Evolutionary conservation across 2,797 vertebrate genomes (phyloP).

Genomic region (Euphonia xanthogaster): DNA sequence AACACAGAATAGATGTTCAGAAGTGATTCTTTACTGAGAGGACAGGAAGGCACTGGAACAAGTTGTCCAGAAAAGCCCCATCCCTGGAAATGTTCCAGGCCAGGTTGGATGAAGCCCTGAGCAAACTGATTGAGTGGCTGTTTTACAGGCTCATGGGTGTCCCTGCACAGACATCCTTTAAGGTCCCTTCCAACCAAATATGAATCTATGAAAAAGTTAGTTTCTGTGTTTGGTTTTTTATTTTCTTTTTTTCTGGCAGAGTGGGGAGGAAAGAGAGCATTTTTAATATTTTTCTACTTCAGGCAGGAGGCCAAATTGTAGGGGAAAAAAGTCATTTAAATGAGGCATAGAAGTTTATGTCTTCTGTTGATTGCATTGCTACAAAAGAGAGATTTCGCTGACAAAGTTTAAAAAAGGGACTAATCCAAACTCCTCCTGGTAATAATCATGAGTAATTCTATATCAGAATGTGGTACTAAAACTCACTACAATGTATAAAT

Average conservation of each 20-base stretch:
- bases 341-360: background rate
- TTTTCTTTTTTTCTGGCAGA: too few relatives aligned
- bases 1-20: background rate
- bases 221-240: background rate
- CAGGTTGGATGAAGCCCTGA: background rate
- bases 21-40: background rate
- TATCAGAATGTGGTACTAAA: background rate
- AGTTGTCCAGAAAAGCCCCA: background rate
- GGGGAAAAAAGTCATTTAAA: background rate
- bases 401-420: background rate
- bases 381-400: background rate
- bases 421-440: background rate
- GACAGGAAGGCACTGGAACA: background rate
- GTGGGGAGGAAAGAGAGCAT: accelerated
- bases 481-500: background rate
- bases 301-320: background rate
- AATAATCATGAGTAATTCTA: background rate
- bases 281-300: background rate
- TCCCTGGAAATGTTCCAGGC: background rate
- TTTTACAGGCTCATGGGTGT: background rate
- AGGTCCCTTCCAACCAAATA: background rate
- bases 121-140: background rate
- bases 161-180: background rate
- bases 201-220: background rate
- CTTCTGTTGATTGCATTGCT: background rate